Evolutionary conservation across 2,113 vertebrate species (phyloP), one percentile per base, ranked within the genome.

Genomic region (Neolamprologus sp.): DNA sequence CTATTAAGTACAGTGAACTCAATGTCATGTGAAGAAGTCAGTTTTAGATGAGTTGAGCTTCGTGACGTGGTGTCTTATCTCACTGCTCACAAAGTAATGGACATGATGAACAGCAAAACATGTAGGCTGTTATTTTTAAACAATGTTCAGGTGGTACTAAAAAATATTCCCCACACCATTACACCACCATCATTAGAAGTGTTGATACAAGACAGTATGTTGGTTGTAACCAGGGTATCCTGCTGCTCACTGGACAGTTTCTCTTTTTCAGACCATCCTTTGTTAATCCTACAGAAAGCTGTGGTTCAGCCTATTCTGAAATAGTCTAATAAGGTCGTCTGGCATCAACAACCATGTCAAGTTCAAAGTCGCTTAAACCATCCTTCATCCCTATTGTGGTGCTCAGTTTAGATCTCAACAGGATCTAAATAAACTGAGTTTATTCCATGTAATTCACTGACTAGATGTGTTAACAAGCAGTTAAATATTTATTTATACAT

Each of bases 91-190:
- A 60, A 30, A 60, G 57, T 30, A 30, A 60, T 60, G 57, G 57
- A 30, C 26, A 60, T 0, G 57, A 58, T 30, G 26, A 9, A 30
- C 14, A 58, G 26, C 14, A 58, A 58, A 58, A 58, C 26, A 58
- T 30, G 3, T 58, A 9, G 0, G 2, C 26, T 58, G 26, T 6
- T 58, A 58, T 0, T 0, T 58, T 28, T 58, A 2, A 58, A 58
- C 55, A 58, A 58, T 28, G 0, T 28, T 58, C 55, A 58, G 5
- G 0, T 58, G 55, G 0, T 28, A 28, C 55, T 28, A 57, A 57
- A 57, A 28, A 58, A 17, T 58, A 58, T 16, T 58, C 5, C 55
- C 26, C 55, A 58, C 7, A 58, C 26, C 26, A 30, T 58, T 30
- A 58, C 55, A 58, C 55, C 55, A 58, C 55, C 55, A 58, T 0